A percentile compares a stretch with the other conserved stretches of the same genome.
Evolutionary conservation across 2,797 vertebrate species (phyloP).

Genomic region (Cuculus canorus): DNA sequence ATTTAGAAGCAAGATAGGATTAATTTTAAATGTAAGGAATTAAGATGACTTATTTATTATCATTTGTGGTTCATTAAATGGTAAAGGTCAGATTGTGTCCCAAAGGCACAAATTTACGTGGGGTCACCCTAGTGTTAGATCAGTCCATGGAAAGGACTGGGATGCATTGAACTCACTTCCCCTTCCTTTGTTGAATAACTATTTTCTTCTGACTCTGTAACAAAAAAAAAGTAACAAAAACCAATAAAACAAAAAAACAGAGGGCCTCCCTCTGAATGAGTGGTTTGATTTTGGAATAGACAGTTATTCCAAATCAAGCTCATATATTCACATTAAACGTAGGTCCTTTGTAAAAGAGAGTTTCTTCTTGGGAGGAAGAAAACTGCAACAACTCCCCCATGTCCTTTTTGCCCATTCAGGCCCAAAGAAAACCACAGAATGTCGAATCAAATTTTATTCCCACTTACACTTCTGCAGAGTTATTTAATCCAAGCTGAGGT

Average conservation of each 20-base stretch:
- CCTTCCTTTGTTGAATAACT: not conserved
- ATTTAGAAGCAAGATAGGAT: not conserved
- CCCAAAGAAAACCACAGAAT: not conserved
- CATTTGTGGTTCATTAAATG: not conserved
- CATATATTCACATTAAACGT: fast-evolving
- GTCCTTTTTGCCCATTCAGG: not conserved
- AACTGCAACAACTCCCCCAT: not conserved
- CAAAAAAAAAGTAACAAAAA: too few relatives aligned
- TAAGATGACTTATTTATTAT: not conserved
- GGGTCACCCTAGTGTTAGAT: not conserved
- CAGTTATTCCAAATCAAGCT: not conserved
- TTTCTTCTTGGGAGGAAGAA: not conserved
- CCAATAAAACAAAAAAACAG: not conserved
- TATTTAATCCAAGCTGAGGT: not conserved
- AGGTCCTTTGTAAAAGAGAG: not conserved
- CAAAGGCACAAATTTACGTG: not conserved
- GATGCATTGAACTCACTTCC: not conserved
- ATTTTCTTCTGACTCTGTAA: not conserved
- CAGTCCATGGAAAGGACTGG: not conserved
- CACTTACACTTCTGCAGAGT: not conserved
- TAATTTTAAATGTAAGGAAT: not conserved
- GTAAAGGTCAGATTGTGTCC: not conserved
- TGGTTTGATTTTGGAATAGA: not conserved
- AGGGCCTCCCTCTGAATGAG: not conserved
- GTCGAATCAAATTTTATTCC: not conserved